phyloP scores from a whole-genome alignment of 2,113 vertebrate species.

The Hystrix cristata region DNA sequence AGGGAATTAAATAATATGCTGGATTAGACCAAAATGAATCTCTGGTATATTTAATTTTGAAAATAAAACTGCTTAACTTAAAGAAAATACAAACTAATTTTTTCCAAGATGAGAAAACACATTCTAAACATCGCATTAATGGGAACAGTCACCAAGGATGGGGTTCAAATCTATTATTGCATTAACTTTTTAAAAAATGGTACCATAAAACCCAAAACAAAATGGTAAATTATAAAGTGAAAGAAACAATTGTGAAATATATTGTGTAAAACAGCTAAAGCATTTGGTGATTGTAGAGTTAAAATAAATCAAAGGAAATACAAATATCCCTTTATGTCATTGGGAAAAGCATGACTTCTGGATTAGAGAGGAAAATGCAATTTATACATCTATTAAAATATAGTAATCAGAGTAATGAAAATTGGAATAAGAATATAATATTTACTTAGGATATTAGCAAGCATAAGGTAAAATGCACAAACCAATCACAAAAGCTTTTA shows the following conservation, averaged over 20 bases:
- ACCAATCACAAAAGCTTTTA: not conserved
- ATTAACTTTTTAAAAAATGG: not conserved
- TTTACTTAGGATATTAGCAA: not conserved
- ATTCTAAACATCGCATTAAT: not conserved
- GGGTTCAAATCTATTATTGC: not conserved
- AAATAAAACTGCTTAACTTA: constrained; percentile 26
- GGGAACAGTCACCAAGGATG: not conserved
- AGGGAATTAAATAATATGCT: not conserved
- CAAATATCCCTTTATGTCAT: not conserved
- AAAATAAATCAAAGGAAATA: not conserved
- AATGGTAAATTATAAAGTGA: not conserved
- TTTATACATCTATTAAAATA: not conserved
- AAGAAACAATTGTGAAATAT: not conserved
- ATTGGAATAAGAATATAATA: constrained; percentile 31
- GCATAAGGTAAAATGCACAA: constrained; percentile 25
- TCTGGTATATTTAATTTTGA: constrained; percentile 34
- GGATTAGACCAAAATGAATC: not conserved
- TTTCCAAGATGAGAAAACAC: not conserved
- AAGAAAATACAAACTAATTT: constrained; percentile 16
- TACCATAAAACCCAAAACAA: not conserved
- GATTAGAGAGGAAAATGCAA: not conserved
- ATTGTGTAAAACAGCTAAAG: not conserved
- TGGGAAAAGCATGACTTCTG: not conserved
- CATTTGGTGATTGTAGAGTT: not conserved
- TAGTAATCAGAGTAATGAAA: constrained; percentile 3